Conservation (phyloP, 2,888 invertebrate genomes). For the Pteria penguin region DNA sequence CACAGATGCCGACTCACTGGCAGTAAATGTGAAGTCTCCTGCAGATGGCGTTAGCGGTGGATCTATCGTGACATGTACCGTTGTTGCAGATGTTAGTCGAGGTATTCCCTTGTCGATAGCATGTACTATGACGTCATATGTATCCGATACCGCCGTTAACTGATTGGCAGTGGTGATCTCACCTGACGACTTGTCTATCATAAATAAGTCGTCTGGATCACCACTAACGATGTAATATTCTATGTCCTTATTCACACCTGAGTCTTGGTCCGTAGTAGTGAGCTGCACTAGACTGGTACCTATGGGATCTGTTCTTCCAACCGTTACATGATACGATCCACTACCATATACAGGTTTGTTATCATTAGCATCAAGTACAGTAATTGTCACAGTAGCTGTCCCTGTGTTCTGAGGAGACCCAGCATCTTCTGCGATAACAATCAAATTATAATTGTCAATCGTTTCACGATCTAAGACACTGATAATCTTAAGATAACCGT, state of each 20-base stretch:
- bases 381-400: slow-evolving; percentile 55
- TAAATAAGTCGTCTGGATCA: slow-evolving; percentile 56
- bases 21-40: slow-evolving; percentile 49
- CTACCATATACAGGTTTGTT: slow-evolving; percentile 53
- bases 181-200: slow-evolving; percentile 52
- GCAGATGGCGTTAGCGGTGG: slow-evolving; percentile 43
- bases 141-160: slow-evolving; percentile 41
- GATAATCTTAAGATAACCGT: slow-evolving; percentile 56
- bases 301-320: slow-evolving; percentile 40
- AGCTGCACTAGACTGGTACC: slow-evolving; percentile 46
- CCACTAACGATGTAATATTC: slow-evolving; percentile 53
- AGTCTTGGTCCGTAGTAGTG: slow-evolving; percentile 57
- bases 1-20: slow-evolving; percentile 50
- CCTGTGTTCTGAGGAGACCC: slow-evolving; percentile 48
- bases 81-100: slow-evolving; percentile 48
- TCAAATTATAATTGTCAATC: slow-evolving; percentile 44
- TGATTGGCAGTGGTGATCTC: slow-evolving; percentile 46
- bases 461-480: slow-evolving; percentile 63
- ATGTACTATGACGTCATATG: slow-evolving; percentile 42
- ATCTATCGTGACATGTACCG: slow-evolving; percentile 54
- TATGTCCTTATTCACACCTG: slow-evolving; percentile 49
- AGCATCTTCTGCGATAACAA: slow-evolving; percentile 55
- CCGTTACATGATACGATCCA: slow-evolving; percentile 38
- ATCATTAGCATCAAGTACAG: slow-evolving; percentile 67
- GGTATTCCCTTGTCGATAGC: slow-evolving; percentile 61